Base-by-base conservation (phyloP, 2,113 vertebrate genomes). In the Hucho hucho region DNA sequence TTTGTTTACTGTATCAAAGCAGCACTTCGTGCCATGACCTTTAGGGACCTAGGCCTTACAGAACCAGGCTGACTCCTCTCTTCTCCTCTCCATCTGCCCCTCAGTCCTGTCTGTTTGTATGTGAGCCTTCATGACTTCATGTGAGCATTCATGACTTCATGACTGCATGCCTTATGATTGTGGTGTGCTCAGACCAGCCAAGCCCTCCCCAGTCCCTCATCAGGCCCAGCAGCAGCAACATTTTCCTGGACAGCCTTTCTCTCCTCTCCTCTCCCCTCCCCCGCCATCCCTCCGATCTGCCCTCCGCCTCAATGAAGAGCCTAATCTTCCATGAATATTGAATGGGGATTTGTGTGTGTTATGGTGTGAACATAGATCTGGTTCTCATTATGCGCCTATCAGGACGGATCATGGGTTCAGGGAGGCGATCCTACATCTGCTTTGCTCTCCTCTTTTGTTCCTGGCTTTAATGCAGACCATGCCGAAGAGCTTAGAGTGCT, bases 311-410 rank as follows among this genome's bases (percentile, higher is more conserved):
- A 91, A 92, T 91, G 86, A 91, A 88, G 88, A 91, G 85, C 75
- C 75, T 92, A 91, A 92, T 92, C 89, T 87, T 11, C 83, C 87
- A 80, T 91, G 88, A 91, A 91, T 92, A 92, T 91, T 90, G 88
- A 92, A 90, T 88, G 84, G 79, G 83, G 87, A 90, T 91, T 83
- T 92, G 82, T 85, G 88, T 89, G 87, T 87, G 87, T 90, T 87
- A 82, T 83, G 87, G 84, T 90, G 87, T 84, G 87, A 89, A 86
- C 84, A 81, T 87, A 84, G 82, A 83, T 89, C 88, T 89, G 90
- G 73, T 89, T 89, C 87, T 90, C 87, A 92, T 92, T 92, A 91
- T 87, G 85, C 70, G 83, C 82, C 86, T 89, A 89, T 90, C 89
- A 88, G 85, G 75, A 79, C 1, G 73, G 85, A 90, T 91, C 89